Evolutionary conservation across 2,797 vertebrate genomes (phyloP), one percentile per base, ranked within the genome.

Genomic region (Phoebastria nigripes): DNA sequence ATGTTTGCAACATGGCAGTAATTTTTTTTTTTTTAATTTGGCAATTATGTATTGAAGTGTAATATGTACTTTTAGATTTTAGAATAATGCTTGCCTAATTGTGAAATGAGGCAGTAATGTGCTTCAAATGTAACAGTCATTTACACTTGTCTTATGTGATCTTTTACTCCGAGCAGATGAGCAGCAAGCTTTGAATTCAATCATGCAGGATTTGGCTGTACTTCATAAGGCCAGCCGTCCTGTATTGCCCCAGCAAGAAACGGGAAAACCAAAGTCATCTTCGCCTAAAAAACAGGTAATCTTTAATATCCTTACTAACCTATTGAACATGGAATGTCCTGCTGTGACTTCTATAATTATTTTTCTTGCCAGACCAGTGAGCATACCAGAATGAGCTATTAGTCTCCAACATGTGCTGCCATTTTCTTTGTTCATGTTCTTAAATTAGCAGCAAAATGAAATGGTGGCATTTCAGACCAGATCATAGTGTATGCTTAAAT

Each of bases 151-250:
- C 12, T 78, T 82, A 12, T 63, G 51, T 72, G 59, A 39, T 72
- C 12, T 56, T 80, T 77, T 67, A 55, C 52, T 90, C 71, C 86
- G 92, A 96, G 82, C 97, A 99, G 99, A 99, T 98, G 99, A 99
- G 95, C 99, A 99, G 98, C 99, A 99, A 98, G 99, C 99, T 94
- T 98, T 99, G 98, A 99, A 99, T 97, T 99, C 99, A 73, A 99
- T 99, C 98, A 99, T 99, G 99, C 99, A 99, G 98, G 99, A 99
- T 98, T 98, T 99, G 98, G 99, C 98, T 94, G 99, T 99, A 97
- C 98, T 99, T 96, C 99, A 99, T 94, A 99, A 99, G 96, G 99
- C 99, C 81, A 99, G 99, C 97, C 98, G 99, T 97, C 99, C 99
- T 95, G 98, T 98, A 80, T 96, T 98, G 96, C 98, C 98, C 86